phyloP scores from a whole-genome alignment of 2,797 vertebrate genomes.

The Oryzias sinensis region DNA sequence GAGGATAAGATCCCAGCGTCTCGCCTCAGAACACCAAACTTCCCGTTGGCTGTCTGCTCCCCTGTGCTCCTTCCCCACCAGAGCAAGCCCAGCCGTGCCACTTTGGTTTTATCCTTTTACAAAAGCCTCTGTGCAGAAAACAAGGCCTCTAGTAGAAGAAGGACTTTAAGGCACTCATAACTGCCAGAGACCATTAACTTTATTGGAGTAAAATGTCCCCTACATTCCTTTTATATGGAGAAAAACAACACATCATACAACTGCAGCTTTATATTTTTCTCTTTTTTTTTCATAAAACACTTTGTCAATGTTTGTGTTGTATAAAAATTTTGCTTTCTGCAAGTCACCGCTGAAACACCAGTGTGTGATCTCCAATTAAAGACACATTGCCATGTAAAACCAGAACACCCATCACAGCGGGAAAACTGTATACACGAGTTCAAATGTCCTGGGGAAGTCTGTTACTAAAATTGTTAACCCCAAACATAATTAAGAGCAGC shows the following conservation, averaged over 20 bases:
- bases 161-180: slow-evolving; percentile 11
- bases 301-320: neutral
- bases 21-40: neutral
- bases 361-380: slow-evolving; percentile 2
- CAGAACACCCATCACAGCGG: slow-evolving; percentile 15
- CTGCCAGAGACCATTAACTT: slow-evolving; percentile 34
- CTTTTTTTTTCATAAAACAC: neutral
- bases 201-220: slow-evolving; percentile 37
- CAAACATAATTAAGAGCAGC: slow-evolving; percentile 57
- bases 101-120: slow-evolving; percentile 2
- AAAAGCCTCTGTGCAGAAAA: slow-evolving; percentile 1
- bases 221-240: slow-evolving; percentile 18
- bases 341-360: slow-evolving; percentile 11
- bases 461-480: slow-evolving; percentile 55
- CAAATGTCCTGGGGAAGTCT: slow-evolving; percentile 45
- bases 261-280: slow-evolving; percentile 22
- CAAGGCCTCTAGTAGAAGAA: slow-evolving; percentile 8
- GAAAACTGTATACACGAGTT: slow-evolving; percentile 30
- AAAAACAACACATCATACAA: slow-evolving; percentile 40
- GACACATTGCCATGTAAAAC: slow-evolving; percentile 19
- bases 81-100: neutral
- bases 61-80: neutral
- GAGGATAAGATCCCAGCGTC: neutral
- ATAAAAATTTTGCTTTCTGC: slow-evolving; percentile 5
- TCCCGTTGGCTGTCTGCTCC: neutral